Conservation (phyloP, 2,888 invertebrate species). For the Proisotoma minuta region DNA sequence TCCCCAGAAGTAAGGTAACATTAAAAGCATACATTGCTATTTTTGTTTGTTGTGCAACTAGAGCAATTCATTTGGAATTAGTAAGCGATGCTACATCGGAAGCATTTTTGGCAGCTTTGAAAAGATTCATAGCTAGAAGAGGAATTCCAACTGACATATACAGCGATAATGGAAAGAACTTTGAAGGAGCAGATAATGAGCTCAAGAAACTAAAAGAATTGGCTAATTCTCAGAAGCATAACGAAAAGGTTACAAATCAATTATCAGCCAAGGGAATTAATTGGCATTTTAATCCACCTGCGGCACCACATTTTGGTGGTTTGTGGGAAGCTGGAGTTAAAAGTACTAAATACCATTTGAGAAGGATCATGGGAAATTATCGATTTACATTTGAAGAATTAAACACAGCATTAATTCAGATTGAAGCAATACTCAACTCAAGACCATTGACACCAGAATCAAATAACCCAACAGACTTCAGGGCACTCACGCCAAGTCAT, state of each 20-base stretch:
- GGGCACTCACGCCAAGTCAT: no score
- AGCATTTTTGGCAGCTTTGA: not conserved
- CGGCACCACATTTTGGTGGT: slow-evolving; percentile 9
- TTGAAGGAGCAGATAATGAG: not conserved
- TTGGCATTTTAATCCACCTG: slow-evolving; percentile 6
- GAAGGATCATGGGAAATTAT: no score
- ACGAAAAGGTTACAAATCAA: no score
- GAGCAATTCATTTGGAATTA: not conserved
- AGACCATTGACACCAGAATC: no score
- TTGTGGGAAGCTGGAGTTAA: not conserved
- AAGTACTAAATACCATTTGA: no score
- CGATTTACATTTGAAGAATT: no score
- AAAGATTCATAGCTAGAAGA: not conserved
- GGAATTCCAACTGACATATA: not conserved
- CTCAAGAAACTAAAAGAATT: not conserved
- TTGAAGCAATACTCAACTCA: no score
- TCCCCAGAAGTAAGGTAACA: no score
- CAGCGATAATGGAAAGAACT: slow-evolving; percentile 9
- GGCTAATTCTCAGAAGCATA: not conserved
- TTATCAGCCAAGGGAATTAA: not conserved
- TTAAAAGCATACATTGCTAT: no score
- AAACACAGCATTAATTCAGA: no score
- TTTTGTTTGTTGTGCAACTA: not conserved
- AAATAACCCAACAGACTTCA: no score
- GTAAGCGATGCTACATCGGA: not conserved